phyloP scores from a whole-genome alignment of 2,797 vertebrate genomes.

The Anabas testudineus region DNA sequence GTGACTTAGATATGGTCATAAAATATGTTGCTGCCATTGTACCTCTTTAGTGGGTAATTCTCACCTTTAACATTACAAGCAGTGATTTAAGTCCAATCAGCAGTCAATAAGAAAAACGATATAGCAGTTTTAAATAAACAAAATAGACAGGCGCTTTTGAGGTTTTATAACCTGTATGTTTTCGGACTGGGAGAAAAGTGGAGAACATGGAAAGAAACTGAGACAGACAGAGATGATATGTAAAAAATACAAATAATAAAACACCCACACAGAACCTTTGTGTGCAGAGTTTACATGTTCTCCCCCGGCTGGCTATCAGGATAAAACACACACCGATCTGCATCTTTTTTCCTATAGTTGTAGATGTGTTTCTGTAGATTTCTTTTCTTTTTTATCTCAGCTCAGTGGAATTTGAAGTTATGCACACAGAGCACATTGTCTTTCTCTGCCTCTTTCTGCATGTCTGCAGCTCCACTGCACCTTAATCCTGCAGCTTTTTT shows the following conservation, averaged over 20 bases:
- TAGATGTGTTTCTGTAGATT: conserved; percentile 24
- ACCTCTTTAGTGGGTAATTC: too few species aligned
- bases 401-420: conserved; percentile 34
- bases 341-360: conserved; percentile 31
- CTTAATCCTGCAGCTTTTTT: conserved; percentile 65
- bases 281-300: conserved; percentile 6
- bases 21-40: too few species aligned
- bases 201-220: background rate
- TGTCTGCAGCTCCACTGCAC: conserved; percentile 62
- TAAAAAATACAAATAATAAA: conserved; percentile 4
- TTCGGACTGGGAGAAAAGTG: conserved; percentile 25
- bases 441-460: conserved; percentile 38
- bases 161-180: conserved; percentile 10
- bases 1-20: too few species aligned
- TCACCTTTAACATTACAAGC: too few species aligned
- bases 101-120: too few species aligned
- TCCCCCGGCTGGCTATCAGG: background rate
- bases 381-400: conserved; percentile 9
- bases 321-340: conserved; percentile 22
- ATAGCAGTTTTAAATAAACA: too few species aligned
- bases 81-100: too few species aligned
- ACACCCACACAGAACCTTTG: background rate
- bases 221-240: conserved; percentile 5
- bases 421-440: conserved; percentile 48
- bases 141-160: background rate